Evolutionary conservation across 2,888 invertebrate genomes (phyloP).

Genomic region (Zonitis immaculata): DNA sequence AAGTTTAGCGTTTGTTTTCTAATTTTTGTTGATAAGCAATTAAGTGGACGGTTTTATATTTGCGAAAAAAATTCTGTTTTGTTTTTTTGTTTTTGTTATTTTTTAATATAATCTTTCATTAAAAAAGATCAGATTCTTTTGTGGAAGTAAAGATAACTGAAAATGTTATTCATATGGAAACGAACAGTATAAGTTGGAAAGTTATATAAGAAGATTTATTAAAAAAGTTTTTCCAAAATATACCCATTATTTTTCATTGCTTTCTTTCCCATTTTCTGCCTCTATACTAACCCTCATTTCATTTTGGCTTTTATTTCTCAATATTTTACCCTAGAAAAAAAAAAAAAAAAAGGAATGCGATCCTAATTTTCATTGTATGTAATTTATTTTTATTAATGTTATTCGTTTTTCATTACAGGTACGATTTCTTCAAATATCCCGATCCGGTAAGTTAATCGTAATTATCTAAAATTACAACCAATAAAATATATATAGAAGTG

Average conservation of each 20-base stretch:
- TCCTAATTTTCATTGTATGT: no score
- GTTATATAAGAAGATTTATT: slow-evolving; percentile 21
- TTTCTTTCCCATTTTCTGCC: background rate
- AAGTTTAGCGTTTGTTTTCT: no score
- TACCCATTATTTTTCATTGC: slow-evolving; percentile 16
- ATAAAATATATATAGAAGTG: slow-evolving; percentile 21
- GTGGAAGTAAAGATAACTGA: slow-evolving; percentile 13
- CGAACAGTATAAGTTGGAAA: slow-evolving; percentile 14
- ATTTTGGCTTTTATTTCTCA: background rate
- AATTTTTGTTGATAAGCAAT: slow-evolving; percentile 15
- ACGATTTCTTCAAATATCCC: background rate
- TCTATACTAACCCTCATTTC: background rate
- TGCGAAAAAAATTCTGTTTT: slow-evolving; percentile 1
- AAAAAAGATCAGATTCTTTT: slow-evolving; percentile 11
- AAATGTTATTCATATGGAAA: slow-evolving; percentile 20
- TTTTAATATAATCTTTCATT: slow-evolving; percentile 14
- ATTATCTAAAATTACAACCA: slow-evolving; percentile 15
- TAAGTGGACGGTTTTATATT: slow-evolving; percentile 5
- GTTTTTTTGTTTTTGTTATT: no score
- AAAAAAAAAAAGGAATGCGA: no score
- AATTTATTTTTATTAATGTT: no score
- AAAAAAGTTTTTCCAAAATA: slow-evolving; percentile 22
- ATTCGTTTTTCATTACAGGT: background rate
- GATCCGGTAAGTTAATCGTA: slow-evolving; percentile 1
- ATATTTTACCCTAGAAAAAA: no score